Base-by-base conservation (phyloP, 2,888 invertebrate genomes). In the Drosophila monieri region DNA sequence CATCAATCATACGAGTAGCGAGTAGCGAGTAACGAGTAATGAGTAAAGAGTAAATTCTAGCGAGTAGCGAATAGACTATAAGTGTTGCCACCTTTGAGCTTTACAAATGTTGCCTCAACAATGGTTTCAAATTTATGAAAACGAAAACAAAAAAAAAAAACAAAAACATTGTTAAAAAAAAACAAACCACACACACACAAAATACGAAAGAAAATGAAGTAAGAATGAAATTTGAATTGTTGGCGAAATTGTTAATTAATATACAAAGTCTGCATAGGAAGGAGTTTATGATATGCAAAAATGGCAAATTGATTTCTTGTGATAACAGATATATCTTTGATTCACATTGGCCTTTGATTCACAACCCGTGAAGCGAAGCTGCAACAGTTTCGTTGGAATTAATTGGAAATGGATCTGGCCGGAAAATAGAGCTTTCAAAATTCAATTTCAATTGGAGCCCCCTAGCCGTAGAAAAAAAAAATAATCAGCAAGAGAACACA, bases 21-120 rank as follows among this genome's bases (percentile, higher is more conserved):
- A 69, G 46, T 72, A 60, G 44, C 12, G 59, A 27, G 21, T 60
- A 60, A 46, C 14, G 39, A 61, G 25, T 85, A 85, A 85, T n/a
- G n/a, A n/a, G n/a, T 60, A 60, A 46, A 21, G 39, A 61, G 25
- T 85, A 85, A 85, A 46, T 47, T 35, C 23, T 61, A 64, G 52
- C 43, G 21, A 64, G 52, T 62, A 62, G 44, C 27, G 27, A 48
- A 1, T 64, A 64, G 64, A 32, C 18, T 30, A 18, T 85, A 85
- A 85, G 85, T 85, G 86, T 89, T 85, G 87, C 78, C 87, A 85
- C 86, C 89, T 80, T 85, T 88, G 89, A 85, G 85, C 85, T 85
- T 85, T 85, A 85, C 89, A 88, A 69, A 81, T 88, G 89, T 85
- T 88, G 85, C 85, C 85, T 85, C 89, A 88, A 85, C 85, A 85